phyloP scores from a whole-genome alignment of 2,113 vertebrate species.

The Oncorhynchus masou region DNA sequence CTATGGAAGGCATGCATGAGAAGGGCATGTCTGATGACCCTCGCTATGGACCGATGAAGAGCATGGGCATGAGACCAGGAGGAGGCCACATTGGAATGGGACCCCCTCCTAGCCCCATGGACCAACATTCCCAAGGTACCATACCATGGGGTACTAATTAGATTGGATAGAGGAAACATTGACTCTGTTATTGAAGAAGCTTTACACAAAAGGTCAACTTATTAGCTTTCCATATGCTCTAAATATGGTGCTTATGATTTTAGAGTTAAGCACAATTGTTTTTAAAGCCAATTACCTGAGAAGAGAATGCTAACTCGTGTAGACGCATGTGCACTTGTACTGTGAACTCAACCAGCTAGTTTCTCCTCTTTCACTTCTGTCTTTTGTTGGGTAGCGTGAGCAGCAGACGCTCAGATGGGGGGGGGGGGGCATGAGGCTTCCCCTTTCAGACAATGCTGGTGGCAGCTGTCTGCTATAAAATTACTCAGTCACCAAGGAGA shows the following conservation, averaged over 20 bases:
- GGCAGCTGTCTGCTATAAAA: constrained; percentile 39
- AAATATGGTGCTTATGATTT: too few relatives aligned
- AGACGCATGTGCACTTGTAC: neutral
- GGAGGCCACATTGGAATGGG: constrained; percentile 84
- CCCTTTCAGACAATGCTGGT: constrained; percentile 44
- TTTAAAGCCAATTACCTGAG: too few relatives aligned
- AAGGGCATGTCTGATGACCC: constrained; percentile 89
- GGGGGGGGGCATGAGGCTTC: constrained; percentile 16
- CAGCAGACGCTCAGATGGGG: constrained; percentile 3
- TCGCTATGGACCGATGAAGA: constrained; percentile 90
- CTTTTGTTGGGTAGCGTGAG: constrained; percentile 27
- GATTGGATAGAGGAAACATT: too few relatives aligned
- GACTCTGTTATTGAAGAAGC: too few relatives aligned
- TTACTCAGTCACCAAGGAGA: constrained; percentile 19
- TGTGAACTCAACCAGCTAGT: constrained; percentile 46
- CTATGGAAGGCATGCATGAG: constrained; percentile 92
- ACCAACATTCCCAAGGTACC: constrained; percentile 96
- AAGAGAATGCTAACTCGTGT: neutral
- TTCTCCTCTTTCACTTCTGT: constrained; percentile 46
- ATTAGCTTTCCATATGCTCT: too few relatives aligned
- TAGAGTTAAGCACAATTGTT: too few relatives aligned
- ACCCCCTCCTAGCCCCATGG: constrained; percentile 96
- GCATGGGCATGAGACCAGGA: constrained; percentile 86
- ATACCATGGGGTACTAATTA: neutral
- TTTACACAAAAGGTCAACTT: too few relatives aligned